Evolutionary conservation across 2,797 vertebrate species (phyloP), one percentile per base, ranked within the genome.

Genomic region (Sparidentex hasta): DNA sequence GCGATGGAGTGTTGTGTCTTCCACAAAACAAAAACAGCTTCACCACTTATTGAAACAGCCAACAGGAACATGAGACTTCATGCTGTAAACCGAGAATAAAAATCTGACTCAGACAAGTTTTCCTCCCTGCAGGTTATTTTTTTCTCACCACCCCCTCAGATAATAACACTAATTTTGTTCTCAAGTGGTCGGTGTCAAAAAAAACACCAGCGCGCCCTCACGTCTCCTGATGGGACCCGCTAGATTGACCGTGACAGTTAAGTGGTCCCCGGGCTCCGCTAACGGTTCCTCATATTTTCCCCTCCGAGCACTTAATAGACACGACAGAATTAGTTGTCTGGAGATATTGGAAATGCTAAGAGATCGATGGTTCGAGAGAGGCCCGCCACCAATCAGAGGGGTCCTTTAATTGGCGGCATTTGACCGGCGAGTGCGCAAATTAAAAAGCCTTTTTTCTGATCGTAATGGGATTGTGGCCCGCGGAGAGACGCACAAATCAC

Each of bases 321-420:
- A 95, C 77, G 92, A 93, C 94, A 94, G 95, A 97, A 97, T 98
- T 95, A 96, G 95, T 95, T 97, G 96, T 97, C 96, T 90, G 94
- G 86, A 94, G 94, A 97, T 97, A 97, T 96, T 96, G 96, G 95
- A 96, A 97, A 95, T 94, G 95, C 94, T 83, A 95, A 96, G 95
- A 97, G 96, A 98, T 98, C 97, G 95, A 99, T 98, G 95, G 95
- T 96, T 92, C 92, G 93, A 66, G 62, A 75, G 72, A 61, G 69
- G 46, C 64, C 94, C 87, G 92, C 95, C 93, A 96, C 96, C 96
- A 97, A 97, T 97, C 96, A 97, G 94, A 86, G 90, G 90, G 65
- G 88, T 93, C 96, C 33, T 44, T 97, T 98, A 98, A 98, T 97
- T 98, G 96, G 96, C 94, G 95, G 93, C 95, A 94, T 97, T 97